Evolutionary conservation across 1,140 invertebrate species (phyloP).

Genomic region (Ceratina australensis): DNA sequence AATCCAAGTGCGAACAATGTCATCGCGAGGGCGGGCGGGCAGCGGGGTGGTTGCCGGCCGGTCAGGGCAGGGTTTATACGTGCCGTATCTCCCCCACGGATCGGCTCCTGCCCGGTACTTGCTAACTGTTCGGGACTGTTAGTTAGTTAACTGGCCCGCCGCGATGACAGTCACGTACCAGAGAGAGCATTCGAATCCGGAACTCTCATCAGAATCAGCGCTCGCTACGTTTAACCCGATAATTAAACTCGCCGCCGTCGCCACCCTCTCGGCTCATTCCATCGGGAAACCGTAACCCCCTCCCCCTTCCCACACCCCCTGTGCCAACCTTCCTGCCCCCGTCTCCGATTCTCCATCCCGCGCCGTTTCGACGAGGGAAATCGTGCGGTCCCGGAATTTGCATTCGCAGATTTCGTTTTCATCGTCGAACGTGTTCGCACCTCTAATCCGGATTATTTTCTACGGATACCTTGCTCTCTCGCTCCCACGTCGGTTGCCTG

Average conservation of each 20-base stretch:
- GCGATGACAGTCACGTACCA: conserved; percentile 78
- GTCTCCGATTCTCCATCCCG: conserved; percentile 10
- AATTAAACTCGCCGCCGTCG: conserved; percentile 74
- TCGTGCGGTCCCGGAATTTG: conserved; percentile 74
- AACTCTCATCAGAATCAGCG: conserved; percentile 80
- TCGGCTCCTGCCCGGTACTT: conserved; percentile 74
- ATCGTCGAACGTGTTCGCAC: conserved; percentile 46
- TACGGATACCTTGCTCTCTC: no score
- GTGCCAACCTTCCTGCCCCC: conserved; percentile 5
- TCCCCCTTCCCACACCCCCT: conserved; percentile 10
- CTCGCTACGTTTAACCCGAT: conserved; percentile 80
- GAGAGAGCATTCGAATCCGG: conserved; percentile 77
- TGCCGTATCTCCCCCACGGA: conserved; percentile 79
- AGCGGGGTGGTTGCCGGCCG: conserved; percentile 16
- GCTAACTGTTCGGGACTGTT: conserved; percentile 77
- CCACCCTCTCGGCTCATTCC: conserved; percentile 43
- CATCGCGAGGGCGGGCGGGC: conserved; percentile 65
- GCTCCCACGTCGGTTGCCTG: conserved; percentile 40
- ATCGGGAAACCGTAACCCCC: conserved; percentile 6
- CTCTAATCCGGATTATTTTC: conserved; percentile 60
- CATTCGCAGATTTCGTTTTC: conserved; percentile 74
- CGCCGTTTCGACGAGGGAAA: conserved; percentile 72
- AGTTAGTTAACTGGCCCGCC: conserved; percentile 79
- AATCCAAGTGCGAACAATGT: conserved; percentile 80
- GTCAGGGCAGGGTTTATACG: conserved; percentile 69